Evolutionary conservation across 2,888 invertebrate genomes (phyloP).

Genomic region (Argynnis bischoffii): DNA sequence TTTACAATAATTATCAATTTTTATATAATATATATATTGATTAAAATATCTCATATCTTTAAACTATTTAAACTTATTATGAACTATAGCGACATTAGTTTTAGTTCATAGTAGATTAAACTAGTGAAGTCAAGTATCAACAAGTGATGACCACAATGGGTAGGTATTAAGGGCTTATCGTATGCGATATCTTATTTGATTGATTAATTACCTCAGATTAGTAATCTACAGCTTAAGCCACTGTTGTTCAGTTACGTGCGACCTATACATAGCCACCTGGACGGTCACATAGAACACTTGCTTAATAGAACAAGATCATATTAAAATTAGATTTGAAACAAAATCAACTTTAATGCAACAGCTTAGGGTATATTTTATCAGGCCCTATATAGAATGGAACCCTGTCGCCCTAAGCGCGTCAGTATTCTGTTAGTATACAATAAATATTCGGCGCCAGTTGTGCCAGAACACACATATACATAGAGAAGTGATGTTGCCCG

Average conservation of each 20-base stretch:
- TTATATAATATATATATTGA: too few relatives aligned
- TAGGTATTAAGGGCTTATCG: conserved; percentile 22
- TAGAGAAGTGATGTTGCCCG: conserved; percentile 68
- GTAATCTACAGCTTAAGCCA: conserved; percentile 59
- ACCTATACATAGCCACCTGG: conserved; percentile 81
- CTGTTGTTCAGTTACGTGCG: conserved; percentile 63
- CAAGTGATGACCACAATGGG: neutral
- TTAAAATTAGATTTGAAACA: conserved; percentile 41
- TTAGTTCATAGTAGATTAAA: too few relatives aligned
- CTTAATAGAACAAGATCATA: conserved; percentile 57
- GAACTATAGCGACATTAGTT: too few relatives aligned
- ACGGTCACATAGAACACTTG: conserved; percentile 78
- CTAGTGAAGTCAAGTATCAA: too few relatives aligned
- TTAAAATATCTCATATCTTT: too few relatives aligned
- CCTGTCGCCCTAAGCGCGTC: conserved; percentile 71
- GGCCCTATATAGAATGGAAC: conserved; percentile 57
- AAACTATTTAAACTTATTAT: too few relatives aligned
- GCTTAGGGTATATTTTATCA: conserved; percentile 52
- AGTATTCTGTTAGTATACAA: conserved; percentile 82
- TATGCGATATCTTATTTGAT: conserved; percentile 20
- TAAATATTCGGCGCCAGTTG: conserved; percentile 83
- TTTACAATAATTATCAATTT: too few relatives aligned
- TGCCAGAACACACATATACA: conserved; percentile 79
- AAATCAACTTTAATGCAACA: conserved; percentile 54
- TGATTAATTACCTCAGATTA: conserved; percentile 40